phyloP scores from a whole-genome alignment of 2,113 vertebrate species.

The Mobula hypostoma region DNA sequence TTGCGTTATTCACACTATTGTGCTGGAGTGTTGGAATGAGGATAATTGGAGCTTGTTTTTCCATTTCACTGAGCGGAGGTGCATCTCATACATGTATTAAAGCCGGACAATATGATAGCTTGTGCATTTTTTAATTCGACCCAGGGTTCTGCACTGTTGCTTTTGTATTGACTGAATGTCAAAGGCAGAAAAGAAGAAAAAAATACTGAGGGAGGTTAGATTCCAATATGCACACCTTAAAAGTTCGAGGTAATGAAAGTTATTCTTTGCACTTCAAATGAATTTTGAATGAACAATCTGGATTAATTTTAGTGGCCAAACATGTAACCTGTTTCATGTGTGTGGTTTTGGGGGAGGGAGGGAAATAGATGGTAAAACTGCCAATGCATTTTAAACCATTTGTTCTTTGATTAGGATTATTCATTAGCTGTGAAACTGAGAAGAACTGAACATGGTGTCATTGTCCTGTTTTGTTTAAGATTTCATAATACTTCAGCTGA shows the following conservation, averaged over 20 bases:
- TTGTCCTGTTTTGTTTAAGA: not conserved
- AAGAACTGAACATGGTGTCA: not conserved
- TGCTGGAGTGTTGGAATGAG: not conserved
- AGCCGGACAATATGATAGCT: not conserved
- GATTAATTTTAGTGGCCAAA: not conserved
- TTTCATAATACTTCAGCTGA: not conserved
- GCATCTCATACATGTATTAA: not conserved
- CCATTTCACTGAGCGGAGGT: not conserved
- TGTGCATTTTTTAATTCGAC: not conserved
- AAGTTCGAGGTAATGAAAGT: not conserved
- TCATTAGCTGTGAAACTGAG: not conserved
- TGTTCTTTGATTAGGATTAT: not conserved
- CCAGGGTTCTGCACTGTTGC: not conserved
- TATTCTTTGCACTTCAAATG: not conserved
- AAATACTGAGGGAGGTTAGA: not conserved
- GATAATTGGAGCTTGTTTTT: not conserved
- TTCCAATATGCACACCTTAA: not conserved
- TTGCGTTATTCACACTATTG: not conserved
- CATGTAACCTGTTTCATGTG: not conserved
- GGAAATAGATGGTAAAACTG: not conserved
- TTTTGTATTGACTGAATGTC: not conserved
- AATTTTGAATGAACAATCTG: not conserved
- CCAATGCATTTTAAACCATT: not conserved
- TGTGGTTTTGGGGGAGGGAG: not conserved
- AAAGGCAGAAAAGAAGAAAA: not conserved